phyloP scores from a whole-genome alignment of 2,113 vertebrate species.

The Petroica traversi region DNA sequence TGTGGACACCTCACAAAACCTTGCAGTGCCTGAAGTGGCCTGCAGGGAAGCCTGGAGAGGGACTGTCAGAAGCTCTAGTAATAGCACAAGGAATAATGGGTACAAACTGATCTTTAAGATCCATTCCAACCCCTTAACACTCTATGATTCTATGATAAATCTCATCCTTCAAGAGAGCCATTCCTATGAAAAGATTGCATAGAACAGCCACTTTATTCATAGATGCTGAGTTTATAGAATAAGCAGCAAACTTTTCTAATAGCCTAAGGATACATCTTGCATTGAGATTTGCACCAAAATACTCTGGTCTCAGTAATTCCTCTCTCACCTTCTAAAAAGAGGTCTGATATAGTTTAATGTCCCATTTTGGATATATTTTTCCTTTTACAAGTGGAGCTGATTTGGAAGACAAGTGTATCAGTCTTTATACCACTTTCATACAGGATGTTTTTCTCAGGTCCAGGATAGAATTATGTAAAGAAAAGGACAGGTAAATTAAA shows the following conservation, averaged over 20 bases:
- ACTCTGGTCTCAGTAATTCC: not conserved
- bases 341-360: not conserved
- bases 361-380: accelerated
- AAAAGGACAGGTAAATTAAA: not conserved
- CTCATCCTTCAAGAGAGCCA: not conserved
- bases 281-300: not conserved
- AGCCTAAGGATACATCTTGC: not conserved
- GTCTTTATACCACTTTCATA: not conserved
- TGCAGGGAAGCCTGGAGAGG: not conserved
- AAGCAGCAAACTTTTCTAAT: not conserved
- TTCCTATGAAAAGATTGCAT: not conserved
- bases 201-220: not conserved
- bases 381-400: not conserved
- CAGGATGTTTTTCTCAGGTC: not conserved
- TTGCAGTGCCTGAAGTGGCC: no score
- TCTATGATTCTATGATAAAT: not conserved
- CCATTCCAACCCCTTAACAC: not conserved
- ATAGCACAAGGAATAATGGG: not conserved
- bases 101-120: not conserved
- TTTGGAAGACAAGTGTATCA: not conserved
- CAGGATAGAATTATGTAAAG: not conserved
- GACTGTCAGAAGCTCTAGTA: not conserved
- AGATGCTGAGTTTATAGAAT: not conserved
- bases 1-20: not conserved
- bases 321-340: not conserved